These are phyloP conservation scores for Karalla daura DNA, from an alignment of 2,797 vertebrate genomes.

Conservation along the genomic window DNA sequence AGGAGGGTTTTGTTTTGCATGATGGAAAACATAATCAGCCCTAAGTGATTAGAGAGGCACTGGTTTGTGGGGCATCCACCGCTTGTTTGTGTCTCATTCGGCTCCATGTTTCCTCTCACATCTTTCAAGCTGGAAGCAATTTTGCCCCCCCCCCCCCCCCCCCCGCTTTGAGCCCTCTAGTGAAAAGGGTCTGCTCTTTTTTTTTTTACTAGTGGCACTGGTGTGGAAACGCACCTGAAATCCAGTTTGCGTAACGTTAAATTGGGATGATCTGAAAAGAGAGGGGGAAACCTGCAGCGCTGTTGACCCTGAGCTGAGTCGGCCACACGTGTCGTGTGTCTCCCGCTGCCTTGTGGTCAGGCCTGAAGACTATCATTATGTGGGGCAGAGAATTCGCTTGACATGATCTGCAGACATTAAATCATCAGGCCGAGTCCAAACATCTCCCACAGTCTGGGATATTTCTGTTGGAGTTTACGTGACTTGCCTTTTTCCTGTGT, in stretches of 20 bases:
- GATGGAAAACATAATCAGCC: slow-evolving; percentile 74
- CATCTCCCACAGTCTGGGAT: slow-evolving; percentile 79
- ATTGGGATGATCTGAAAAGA: slow-evolving; percentile 17
- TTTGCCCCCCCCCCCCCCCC: slow-evolving; percentile 20
- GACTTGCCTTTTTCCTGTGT: slow-evolving; percentile 9
- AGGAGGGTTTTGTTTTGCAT: slow-evolving; percentile 66
- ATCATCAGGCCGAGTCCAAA: slow-evolving; percentile 73
- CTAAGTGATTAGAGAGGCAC: slow-evolving; percentile 44
- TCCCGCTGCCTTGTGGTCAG: slow-evolving; percentile 74
- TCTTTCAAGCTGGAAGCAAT: slow-evolving; percentile 51
- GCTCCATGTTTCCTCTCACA: slow-evolving; percentile 41
- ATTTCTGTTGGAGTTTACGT: slow-evolving; percentile 66
- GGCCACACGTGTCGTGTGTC: slow-evolving; percentile 86
- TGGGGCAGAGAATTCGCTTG: slow-evolving; percentile 80
- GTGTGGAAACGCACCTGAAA: not conserved
- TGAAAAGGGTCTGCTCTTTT: too few relatives aligned
- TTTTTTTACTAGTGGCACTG: not conserved
- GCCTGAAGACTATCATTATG: slow-evolving; percentile 85
- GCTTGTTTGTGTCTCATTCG: slow-evolving; percentile 61
- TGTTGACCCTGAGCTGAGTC: slow-evolving; percentile 73
- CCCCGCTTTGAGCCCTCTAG: too few relatives aligned
- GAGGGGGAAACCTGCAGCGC: slow-evolving; percentile 67
- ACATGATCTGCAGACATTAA: slow-evolving; percentile 85
- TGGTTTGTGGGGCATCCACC: slow-evolving; percentile 47
- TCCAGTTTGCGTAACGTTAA: not conserved